These are phyloP conservation scores for Laupala kohalensis DNA, from an alignment of 1,140 invertebrate species.

Conservation along the genomic window DNA sequence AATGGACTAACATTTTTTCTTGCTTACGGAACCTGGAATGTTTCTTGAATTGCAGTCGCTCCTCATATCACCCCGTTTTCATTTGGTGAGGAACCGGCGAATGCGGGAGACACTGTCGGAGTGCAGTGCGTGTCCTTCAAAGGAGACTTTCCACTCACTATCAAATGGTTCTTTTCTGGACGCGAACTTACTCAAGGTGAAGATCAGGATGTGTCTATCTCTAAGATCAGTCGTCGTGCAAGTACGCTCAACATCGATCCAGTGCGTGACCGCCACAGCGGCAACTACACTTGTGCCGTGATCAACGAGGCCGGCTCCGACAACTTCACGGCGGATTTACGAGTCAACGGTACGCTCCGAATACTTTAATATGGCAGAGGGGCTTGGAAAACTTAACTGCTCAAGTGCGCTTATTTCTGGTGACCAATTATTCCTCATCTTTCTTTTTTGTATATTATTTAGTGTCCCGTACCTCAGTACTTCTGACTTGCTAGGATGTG, in stretches of 20 bases:
- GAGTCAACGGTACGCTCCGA: conserved; percentile 55
- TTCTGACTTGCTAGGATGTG: too few species aligned
- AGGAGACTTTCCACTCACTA: conserved; percentile 27
- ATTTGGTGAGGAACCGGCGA: conserved; percentile 14
- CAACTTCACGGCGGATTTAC: conserved; percentile 48
- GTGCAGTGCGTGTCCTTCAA: conserved; percentile 23
- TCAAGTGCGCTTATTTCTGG: too few species aligned
- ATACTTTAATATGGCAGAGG: conserved; percentile 29
- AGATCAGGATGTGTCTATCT: conserved; percentile 21
- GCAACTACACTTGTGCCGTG: conserved; percentile 20
- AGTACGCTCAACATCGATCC: conserved; percentile 29
- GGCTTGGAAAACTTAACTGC: conserved; percentile 21
- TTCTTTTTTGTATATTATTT: too few species aligned
- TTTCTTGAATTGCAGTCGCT: conserved; percentile 16
- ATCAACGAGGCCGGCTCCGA: conserved; percentile 55
- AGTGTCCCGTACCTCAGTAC: too few species aligned
- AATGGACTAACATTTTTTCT: too few species aligned
- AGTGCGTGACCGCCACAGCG: conserved; percentile 22
- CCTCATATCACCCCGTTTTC: conserved; percentile 14
- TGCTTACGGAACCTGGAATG: too few species aligned
- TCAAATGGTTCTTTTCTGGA: conserved; percentile 26
- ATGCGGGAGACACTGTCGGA: conserved; percentile 30
- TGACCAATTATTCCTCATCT: too few species aligned
- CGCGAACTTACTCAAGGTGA: conserved; percentile 10
- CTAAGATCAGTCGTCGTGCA: conserved; percentile 27